Base-by-base conservation (phyloP, 2,113 vertebrate genomes). In the Ceuthmochares aereus region DNA sequence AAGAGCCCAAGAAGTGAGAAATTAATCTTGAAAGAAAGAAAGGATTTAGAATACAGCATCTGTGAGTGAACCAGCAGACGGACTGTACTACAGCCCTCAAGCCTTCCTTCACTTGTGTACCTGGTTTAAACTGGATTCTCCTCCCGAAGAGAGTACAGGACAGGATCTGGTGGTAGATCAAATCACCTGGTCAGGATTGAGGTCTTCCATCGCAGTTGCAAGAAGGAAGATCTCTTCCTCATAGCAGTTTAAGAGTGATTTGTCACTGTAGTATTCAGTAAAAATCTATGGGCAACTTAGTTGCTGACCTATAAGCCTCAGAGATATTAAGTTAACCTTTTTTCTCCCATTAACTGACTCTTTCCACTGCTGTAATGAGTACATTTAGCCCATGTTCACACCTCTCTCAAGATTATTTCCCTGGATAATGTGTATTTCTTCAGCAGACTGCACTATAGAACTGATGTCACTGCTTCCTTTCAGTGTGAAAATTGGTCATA, bases 331-430 rank as follows among this genome's bases (percentile, higher is more conserved):
- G 4, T 23, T 36, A 34, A n/a, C 12, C 6, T 43, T 60, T 78
- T 36, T 14, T 56, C 14, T 77, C 27, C 9, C 22, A 51, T 37
- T 66, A 59, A 5, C 21, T 30, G 2, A 0, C 3, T 32, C 13
- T 62, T 80, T 47, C 29, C 40, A 42, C 8, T 10, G 5, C 7
- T 79, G 26, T 27, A 36, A 30, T 1, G 5, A 30, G 29, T 27
- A 42, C 29, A 29, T 36, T 60, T 15, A 26, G 32, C 20, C 32
- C 36, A 45, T 4, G 8, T 51, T 55, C 63, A 81, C 22, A n/a
- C 10, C 17, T 47, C 19, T 51, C n/a, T 81, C 34, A 19, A 30
- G 34, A 17, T 6, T 30, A 8, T 73, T 83, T 89, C 66, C 30
- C 27, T 43, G 60, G 40, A 12, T 8, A 17, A 67, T 19, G 20